These are phyloP conservation scores for Eunapius fragilis DNA, from an alignment of 37 sponge, comb jelly and placozoan genomes.

Conservation along the genomic window DNA sequence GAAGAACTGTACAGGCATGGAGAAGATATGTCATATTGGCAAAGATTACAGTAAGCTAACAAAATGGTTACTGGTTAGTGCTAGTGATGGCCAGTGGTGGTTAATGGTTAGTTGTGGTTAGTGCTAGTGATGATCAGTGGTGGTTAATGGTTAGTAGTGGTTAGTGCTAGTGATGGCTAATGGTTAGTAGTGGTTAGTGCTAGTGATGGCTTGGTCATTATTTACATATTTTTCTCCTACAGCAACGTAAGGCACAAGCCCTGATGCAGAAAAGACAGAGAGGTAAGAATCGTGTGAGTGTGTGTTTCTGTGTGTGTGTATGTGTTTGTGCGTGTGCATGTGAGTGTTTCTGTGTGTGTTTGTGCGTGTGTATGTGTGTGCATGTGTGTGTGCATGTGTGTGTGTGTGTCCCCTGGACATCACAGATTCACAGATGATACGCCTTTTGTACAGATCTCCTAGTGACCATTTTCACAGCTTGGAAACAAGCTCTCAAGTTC, in stretches of 20 bases:
- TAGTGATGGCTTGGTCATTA: not conserved
- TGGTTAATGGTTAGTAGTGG: too few relatives aligned
- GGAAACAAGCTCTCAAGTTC: slow-evolving; percentile 54
- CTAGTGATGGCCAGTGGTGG: too few relatives aligned
- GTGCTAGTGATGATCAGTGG: not conserved
- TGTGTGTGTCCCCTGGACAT: not conserved
- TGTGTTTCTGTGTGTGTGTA: too few relatives aligned
- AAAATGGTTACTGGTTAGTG: too few relatives aligned
- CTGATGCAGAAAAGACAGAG: slow-evolving; percentile 43
- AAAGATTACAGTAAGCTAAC: slow-evolving; percentile 59
- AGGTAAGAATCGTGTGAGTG: too few relatives aligned
- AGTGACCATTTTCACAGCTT: slow-evolving; percentile 53
- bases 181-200: not conserved
- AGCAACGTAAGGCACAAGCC: slow-evolving; percentile 55
- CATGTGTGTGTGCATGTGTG: too few relatives aligned
- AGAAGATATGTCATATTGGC: slow-evolving; percentile 52
- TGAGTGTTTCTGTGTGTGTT: too few relatives aligned
- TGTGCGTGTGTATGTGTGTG: too few relatives aligned
- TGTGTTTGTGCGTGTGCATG: too few relatives aligned
- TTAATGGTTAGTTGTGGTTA: not conserved
- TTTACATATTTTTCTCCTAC: not conserved
- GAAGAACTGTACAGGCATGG: slow-evolving; percentile 45
- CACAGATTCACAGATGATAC: not conserved
- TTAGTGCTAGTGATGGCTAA: not conserved
- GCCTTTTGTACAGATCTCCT: not conserved